phyloP scores from a whole-genome alignment of 2,797 vertebrate genomes.

The Falco peregrinus region DNA sequence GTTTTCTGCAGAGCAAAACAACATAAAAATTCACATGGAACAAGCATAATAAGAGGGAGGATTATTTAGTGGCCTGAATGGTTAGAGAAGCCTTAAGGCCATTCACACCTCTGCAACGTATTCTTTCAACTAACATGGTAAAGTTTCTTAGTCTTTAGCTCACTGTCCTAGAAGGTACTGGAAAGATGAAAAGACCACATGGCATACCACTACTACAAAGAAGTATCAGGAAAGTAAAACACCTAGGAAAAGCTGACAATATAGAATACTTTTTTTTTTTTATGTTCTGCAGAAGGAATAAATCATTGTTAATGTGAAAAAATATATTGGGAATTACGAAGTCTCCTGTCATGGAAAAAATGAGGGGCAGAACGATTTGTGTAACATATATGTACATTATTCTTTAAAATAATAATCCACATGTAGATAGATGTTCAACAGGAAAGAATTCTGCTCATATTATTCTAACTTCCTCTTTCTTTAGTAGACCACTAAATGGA shows the following conservation, averaged over 20 bases:
- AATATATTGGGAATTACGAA: not conserved
- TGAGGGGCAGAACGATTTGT: not conserved
- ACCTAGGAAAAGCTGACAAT: not conserved
- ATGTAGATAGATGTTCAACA: not conserved
- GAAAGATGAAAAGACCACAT: not conserved
- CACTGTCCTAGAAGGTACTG: not conserved
- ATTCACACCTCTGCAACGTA: not conserved
- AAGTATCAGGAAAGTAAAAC: not conserved
- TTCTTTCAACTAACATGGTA: not conserved
- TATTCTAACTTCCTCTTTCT: not conserved
- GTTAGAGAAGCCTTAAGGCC: not conserved
- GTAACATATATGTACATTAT: fast-evolving
- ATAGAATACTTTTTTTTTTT: not conserved
- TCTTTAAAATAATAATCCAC: not conserved
- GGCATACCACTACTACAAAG: no score
- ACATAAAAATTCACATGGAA: not conserved
- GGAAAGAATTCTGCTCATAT: not conserved
- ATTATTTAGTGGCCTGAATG: not conserved
- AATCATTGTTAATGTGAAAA: not conserved
- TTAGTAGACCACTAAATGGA: not conserved
- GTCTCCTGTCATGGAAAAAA: not conserved
- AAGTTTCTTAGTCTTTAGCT: not conserved
- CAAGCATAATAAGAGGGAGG: not conserved
- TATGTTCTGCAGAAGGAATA: not conserved
- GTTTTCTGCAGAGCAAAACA: not conserved